Percentiles rank a stretch among this genome's conserved stretches.
Evolutionary conservation across 1,140 invertebrate genomes (phyloP).

Genomic region (Tribolium madens): DNA sequence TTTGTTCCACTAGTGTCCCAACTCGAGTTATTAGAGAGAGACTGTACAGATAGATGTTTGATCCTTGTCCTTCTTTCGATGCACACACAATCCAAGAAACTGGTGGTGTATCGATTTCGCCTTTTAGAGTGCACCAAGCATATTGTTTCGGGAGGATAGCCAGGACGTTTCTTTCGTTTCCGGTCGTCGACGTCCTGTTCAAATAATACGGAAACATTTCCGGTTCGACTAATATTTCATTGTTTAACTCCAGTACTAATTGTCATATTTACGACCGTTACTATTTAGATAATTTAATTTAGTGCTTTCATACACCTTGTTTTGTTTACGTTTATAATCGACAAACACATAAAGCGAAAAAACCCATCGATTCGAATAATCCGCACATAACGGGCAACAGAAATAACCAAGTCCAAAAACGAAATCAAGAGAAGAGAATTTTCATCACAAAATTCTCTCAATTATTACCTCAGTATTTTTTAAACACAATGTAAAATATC

Average conservation of each 20-base stretch:
- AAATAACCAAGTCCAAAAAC: not conserved
- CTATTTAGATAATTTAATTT: constrained; percentile 40
- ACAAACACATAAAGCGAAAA: constrained; percentile 12
- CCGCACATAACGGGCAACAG: not conserved
- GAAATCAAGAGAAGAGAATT: not conserved
- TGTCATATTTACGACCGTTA: constrained; percentile 28
- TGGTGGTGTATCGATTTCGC: constrained; percentile 25
- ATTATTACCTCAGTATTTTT: too few relatives aligned
- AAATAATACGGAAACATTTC: constrained; percentile 35
- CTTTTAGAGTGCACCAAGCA: constrained; percentile 14
- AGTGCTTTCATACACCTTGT: constrained; percentile 5
- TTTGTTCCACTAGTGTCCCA: constrained; percentile 33
- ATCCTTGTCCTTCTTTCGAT: constrained; percentile 22
- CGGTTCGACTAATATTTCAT: constrained; percentile 24
- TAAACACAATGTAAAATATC: not conserved
- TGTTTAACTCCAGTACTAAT: constrained; percentile 27
- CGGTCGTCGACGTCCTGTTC: constrained; percentile 30
- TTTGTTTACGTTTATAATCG: constrained; percentile 28
- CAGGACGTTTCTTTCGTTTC: constrained; percentile 30
- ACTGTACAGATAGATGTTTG: constrained; percentile 18
- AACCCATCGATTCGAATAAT: not conserved
- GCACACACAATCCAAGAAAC: constrained; percentile 33
- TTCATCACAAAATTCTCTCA: too few relatives aligned
- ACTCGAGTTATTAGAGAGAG: constrained; percentile 34
- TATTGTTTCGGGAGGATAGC: constrained; percentile 33